A percentile compares a stretch with the other conserved stretches of the same genome.
Conservation (phyloP, 2,113 vertebrate genomes). For the Apistogramma diplotaenia region DNA sequence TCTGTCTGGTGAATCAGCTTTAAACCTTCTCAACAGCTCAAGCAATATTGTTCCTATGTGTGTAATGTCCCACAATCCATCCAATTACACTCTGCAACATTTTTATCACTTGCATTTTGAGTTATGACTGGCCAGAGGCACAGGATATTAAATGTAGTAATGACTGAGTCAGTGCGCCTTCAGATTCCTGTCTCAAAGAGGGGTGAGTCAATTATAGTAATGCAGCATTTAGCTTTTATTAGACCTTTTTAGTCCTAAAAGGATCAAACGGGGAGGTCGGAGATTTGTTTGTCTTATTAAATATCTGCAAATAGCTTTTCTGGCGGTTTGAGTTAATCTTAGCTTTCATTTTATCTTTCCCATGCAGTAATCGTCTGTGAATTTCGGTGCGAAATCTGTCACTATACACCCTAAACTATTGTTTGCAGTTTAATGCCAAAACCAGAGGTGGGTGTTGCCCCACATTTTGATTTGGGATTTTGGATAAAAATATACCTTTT, state of each 20-base stretch:
- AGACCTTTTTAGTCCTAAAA: conserved; percentile 18
- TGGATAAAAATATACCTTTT: conserved; percentile 7
- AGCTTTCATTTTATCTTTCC: neutral
- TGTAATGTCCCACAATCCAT: conserved; percentile 2
- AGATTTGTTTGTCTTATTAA: conserved; percentile 14
- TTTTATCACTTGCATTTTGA: conserved; percentile 46
- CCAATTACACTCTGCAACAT: conserved; percentile 15
- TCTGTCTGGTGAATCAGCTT: neutral
- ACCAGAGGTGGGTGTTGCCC: neutral
- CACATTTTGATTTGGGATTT: neutral
- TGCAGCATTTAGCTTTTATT: conserved; percentile 44
- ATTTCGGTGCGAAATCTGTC: neutral
- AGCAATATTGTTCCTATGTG: neutral
- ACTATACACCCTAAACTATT: neutral
- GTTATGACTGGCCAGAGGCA: conserved; percentile 23
- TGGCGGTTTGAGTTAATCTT: neutral
- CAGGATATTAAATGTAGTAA: conserved; percentile 32
- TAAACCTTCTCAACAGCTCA: neutral
- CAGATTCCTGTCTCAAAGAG: neutral
- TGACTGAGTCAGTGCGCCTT: conserved; percentile 3
- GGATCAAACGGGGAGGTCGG: conserved; percentile 14
- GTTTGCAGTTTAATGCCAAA: conserved; percentile 2
- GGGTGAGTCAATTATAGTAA: conserved; percentile 49
- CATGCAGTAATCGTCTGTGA: neutral
- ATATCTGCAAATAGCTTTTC: neutral